Base-by-base conservation (phyloP, 30 jellyfish, hydroid and myxozoan species). In the Aurelia sp. region DNA sequence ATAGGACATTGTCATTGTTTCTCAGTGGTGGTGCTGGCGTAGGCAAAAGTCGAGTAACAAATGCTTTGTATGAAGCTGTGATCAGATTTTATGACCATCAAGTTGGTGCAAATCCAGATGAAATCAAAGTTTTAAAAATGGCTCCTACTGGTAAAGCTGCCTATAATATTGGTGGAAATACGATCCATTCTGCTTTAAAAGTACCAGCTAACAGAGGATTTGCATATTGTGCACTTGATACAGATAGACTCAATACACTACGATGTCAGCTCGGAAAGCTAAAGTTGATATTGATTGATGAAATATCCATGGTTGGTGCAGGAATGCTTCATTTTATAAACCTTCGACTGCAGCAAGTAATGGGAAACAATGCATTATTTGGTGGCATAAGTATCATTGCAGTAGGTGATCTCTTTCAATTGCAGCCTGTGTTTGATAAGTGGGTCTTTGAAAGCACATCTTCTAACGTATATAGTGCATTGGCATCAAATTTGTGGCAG, bases 11-110 rank as follows among this genome's bases (percentile, higher is more conserved):
- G 10, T 53, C 18, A 18, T 15, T 77, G 5, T 77, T 77, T 77
- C 63, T 57, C 13, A 77, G 88, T 53, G 88, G 78, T 57, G 88
- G 88, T 22, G 88, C 81, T 16, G 63, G 88, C 1, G 88, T 77
- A 8, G 88, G 77, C 63, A 77, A 77, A 21, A 77, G 88, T 41
- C 4, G 77, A 18, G 78, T 77, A 17, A 9, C 18, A 11, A 77
- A 57, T 59, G 61, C 63, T 19, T 18, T 77, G 22, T 58, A 58
- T 58, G 67, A 17, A 10, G 78, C 83, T 18, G 2, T 48, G 18
- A 20, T 22, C 18, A 72, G 51, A 38, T 31, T 19, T 6, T 38
- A 13, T 17, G 40, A 72, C 33, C 17, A 35, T 15, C 64, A 19
- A 20, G 21, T 24, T 27, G 83, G 83, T 16, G 83, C 30, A 72